Evolutionary conservation across 1,140 invertebrate genomes (phyloP), one percentile per base, ranked within the genome.

Genomic region (Wiebesia pumilae): DNA sequence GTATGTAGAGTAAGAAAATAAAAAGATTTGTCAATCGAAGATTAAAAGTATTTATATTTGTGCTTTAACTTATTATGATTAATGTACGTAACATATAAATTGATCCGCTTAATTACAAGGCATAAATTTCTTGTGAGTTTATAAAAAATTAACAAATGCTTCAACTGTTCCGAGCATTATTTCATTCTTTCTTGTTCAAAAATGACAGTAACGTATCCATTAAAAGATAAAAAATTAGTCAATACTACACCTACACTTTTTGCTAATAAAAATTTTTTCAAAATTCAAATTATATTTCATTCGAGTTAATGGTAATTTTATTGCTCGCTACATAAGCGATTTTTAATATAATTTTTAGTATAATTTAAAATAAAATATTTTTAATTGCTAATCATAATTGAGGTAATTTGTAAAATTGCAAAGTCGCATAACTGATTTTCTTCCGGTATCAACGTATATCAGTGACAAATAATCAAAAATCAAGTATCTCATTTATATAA

Each of bases 151-250:
- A 69, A 69, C 10, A 35, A 38, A 12, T 38, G 21, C 21, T 21
- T 24, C 40, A 21, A 1, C 10, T n/a, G 21, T 24, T n/a, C 12
- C 14, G 21, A 12, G 67, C 38, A 24, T 24, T n/a, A 43, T 43
- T 75, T 75, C 71, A 75, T 75, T 75, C 30, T n/a, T 75, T 43
- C 24, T 24, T n/a, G 30, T 75, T n/a, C 21, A 43, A n/a, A 75
- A 75, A 43, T n/a, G 38, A 75, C 38, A 38, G 30, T 27, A 27
- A 12, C 19, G 24, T 19, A n/a, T 7, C 71, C 71, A 75, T 75
- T 75, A 75, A 43, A 43, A 43, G 7, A 43, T 38, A 75, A 71
- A 71, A 38, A 71, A 71, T 71, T 33, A 71, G 69, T 16, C 35
- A 71, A 71, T 71, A 71, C 69, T n/a, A 75, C 71, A 24, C 71